Evolutionary conservation across 2,888 invertebrate genomes (phyloP), one percentile per base, ranked within the genome.

Genomic region (Neoascia interrupta): DNA sequence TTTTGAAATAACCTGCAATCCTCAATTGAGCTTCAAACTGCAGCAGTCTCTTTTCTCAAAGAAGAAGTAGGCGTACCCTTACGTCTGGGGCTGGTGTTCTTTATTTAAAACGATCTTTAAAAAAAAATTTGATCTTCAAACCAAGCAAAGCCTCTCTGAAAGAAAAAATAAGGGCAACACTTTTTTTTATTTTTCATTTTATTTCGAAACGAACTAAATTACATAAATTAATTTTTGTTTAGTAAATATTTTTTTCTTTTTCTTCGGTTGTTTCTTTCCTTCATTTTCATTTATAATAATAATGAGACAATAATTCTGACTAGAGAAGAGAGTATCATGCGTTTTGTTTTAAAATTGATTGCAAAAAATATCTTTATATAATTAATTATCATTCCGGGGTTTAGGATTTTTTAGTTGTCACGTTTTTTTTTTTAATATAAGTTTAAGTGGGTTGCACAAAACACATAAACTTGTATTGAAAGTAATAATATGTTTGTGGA

Each of bases 221-320:
- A 72, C 72, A 72, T 72, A 72, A 72, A 72, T 63, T 72, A 63
- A 47, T 72, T 56, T 61, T 54, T 45, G 64, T 79, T 81, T 56
- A 64, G 51, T 70, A 53, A 61, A 60, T 70, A 70, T 60, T 21
- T 43, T 13, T 69, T 63, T 75, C 54, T 61, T 68, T 72, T 63
- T 79, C 53, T 51, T 53, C 58, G 63, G 53, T 81, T 72, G 69
- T 73, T 81, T 72, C 66, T 73, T 75, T 81, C 69, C 61, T 81
- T 64, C 76, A 61, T 69, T 76, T 80, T 75, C 75, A 74, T 73
- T 73, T 81, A n/a, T 69, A 79, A 63, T 81, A n/a, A 72, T 82
- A 84, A 84, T 84, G 84, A 56, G 73, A 73, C 49, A 64, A 73
- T 73, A 64, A 56, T 58, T 64, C 73, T 73, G 73, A 73, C 56